Conservation (phyloP, 2,113 vertebrate species). For the Ceuthmochares aereus region DNA sequence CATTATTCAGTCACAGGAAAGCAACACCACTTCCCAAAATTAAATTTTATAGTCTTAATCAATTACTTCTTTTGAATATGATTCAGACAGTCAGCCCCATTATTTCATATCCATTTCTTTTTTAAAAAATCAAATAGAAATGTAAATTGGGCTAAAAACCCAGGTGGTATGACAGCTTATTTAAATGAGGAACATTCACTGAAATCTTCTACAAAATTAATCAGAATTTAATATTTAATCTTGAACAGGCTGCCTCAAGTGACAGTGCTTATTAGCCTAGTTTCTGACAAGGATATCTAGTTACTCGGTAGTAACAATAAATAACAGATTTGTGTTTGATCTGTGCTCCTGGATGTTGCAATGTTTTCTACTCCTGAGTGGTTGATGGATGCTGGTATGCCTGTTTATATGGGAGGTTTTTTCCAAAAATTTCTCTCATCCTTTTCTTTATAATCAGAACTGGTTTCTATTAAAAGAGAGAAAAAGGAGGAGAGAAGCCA, state of each 20-base stretch:
- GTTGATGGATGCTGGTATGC: not conserved
- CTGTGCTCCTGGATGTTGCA: not conserved
- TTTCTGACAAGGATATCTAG: conserved; percentile 1
- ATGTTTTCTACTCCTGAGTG: not conserved
- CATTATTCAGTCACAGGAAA: conserved; percentile 13
- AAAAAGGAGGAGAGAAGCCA: not conserved
- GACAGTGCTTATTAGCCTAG: not conserved
- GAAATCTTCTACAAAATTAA: conserved; percentile 26
- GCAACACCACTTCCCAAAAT: conserved; percentile 27
- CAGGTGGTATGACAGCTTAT: conserved; percentile 3
- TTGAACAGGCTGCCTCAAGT: not conserved
- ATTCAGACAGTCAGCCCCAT: not conserved
- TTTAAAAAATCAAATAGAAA: conserved; percentile 7
- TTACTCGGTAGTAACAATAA: not conserved
- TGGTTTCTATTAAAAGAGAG: not conserved
- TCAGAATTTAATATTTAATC: not conserved
- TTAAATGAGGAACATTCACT: conserved; percentile 38
- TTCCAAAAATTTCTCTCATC: rapidly evolving
- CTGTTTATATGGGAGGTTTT: not conserved
- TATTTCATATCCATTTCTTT: not conserved
- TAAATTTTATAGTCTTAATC: conserved; percentile 4
- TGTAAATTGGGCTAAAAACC: not conserved
- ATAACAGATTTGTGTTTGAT: not conserved
- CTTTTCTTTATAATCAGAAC: not conserved
- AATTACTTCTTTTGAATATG: not conserved